Percentiles rank a stretch among this genome's conserved stretches.
Evolutionary conservation across 2,797 vertebrate species (phyloP).

Genomic region (Trichosurus vulpecula): DNA sequence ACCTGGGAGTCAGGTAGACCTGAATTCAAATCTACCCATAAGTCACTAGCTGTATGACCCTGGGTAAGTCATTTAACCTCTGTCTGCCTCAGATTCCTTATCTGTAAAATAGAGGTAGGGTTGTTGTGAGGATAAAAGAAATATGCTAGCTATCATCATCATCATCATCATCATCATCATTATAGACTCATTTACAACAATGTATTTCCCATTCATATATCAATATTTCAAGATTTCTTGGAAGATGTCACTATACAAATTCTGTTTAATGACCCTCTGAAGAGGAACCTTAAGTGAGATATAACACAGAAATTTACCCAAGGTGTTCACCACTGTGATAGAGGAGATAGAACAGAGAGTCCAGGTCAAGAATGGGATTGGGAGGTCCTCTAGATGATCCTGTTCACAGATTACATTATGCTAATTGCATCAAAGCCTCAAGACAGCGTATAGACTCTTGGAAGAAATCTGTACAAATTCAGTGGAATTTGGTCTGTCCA

Average conservation of each 20-base stretch:
- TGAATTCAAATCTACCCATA: too few species aligned
- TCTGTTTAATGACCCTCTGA: not conserved
- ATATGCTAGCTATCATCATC: not conserved
- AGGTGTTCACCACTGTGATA: not conserved
- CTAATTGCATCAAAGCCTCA: too few species aligned
- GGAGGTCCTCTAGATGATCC: not conserved
- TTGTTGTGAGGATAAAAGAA: not conserved
- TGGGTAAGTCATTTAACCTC: not conserved
- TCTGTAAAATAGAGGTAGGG: not conserved
- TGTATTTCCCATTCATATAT: not conserved
- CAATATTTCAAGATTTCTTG: not conserved
- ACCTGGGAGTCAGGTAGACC: too few species aligned
- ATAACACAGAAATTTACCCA: not conserved
- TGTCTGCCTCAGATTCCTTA: not conserved
- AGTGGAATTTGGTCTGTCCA: too few species aligned
- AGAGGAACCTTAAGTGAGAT: not conserved
- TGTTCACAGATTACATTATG: too few species aligned
- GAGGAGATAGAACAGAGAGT: not conserved
- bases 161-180: not conserved
- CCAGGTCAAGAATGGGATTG: not conserved
- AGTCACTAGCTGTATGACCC: not conserved
- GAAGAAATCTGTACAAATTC: too few species aligned
- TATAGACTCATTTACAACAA: not conserved
- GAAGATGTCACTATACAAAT: not conserved
- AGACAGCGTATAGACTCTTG: too few species aligned